Percentiles rank a stretch among this genome's conserved stretches.
phyloP scores from a whole-genome alignment of 2,797 vertebrate genomes.

The Hemibagrus guttatus region DNA sequence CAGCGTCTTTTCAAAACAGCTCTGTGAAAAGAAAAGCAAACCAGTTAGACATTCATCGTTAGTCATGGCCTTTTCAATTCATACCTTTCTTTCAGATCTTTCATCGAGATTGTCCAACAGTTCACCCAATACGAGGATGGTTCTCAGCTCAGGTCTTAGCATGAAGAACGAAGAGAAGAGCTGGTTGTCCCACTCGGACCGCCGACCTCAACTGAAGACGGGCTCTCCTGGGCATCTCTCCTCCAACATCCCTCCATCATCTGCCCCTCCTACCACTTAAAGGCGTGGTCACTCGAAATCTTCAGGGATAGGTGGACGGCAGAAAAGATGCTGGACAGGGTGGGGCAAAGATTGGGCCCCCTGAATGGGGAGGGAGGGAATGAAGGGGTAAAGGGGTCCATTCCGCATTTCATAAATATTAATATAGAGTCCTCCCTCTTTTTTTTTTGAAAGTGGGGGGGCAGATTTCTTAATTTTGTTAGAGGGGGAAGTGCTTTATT shows the following conservation, averaged over 20 bases:
- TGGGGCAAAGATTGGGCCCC: conserved; percentile 68
- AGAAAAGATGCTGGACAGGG: conserved; percentile 70
- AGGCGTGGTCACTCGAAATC: conserved; percentile 74
- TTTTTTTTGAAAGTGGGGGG: conserved; percentile 62
- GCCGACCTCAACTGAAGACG: conserved; percentile 73
- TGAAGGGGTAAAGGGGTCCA: conserved; percentile 63
- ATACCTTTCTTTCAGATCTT: conserved; percentile 34
- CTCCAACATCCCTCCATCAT: conserved; percentile 66
- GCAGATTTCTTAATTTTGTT: conserved; percentile 86
- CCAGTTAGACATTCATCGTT: conserved; percentile 25
- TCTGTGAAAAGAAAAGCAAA: conserved; percentile 44
- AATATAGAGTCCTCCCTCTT: conserved; percentile 80
- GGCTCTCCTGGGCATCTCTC: conserved; percentile 77
- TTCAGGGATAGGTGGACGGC: conserved; percentile 78
- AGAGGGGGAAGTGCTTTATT: conserved; percentile 87
- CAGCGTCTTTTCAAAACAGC: background rate
- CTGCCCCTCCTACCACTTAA: conserved; percentile 73
- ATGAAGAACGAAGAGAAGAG: conserved; percentile 52
- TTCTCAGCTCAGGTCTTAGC: conserved; percentile 24
- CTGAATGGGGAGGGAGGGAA: background rate
- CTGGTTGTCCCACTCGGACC: conserved; percentile 65
- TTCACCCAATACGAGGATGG: conserved; percentile 1
- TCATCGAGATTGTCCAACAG: conserved; percentile 28
- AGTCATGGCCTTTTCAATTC: conserved; percentile 1
- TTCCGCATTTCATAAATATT: conserved; percentile 89